Evolutionary conservation across 2,888 invertebrate species (phyloP), one percentile per base, ranked within the genome.

Genomic region (Toxonevra muliebris): DNA sequence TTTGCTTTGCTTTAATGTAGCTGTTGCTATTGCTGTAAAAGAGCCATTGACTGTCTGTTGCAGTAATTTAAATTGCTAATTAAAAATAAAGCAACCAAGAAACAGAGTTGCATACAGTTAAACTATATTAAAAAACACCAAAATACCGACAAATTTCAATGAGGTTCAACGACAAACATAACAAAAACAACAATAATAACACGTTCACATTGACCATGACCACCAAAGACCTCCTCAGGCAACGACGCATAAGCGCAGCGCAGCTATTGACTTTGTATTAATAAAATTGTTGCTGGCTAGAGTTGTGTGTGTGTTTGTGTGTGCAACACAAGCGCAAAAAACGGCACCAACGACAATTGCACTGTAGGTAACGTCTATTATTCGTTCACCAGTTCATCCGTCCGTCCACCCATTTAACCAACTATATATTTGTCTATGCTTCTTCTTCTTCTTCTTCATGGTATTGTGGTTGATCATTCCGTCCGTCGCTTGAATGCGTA

Each of bases 171-270:
- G 64, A 55, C 69, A 60, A 62, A 58, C 61, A 65, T 43, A 63
- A 19, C 63, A 65, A n/a, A n/a, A n/a, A 54, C 65, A 57, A 20
- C 41, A 57, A 7, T 13, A 57, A 69, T 61, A 73, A 67, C 72
- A 71, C 72, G 72, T 72, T 72, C 71, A 69, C 70, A 71, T 71
- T 74, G 74, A 70, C 75, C 75, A 74, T 75, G 75, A 75, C 75
- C 75, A 71, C 71, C 71, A 70, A 75, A 57, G 57, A 57, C 57
- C 57, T 40, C 57, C 40, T 57, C 19, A 53, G 53, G 17, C 53
- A 15, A 17, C 53, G 19, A 11, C 19, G 19, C 15, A 30, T 8
- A n/a, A 15, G 48, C 48, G 48, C 15, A n/a, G 3, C 15, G 13
- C 15, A 15, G 8, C 8, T 12, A 3, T 48, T 12, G 2, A 48